phyloP scores from a whole-genome alignment of 2,113 vertebrate genomes.

The Donacobius atricapilla region DNA sequence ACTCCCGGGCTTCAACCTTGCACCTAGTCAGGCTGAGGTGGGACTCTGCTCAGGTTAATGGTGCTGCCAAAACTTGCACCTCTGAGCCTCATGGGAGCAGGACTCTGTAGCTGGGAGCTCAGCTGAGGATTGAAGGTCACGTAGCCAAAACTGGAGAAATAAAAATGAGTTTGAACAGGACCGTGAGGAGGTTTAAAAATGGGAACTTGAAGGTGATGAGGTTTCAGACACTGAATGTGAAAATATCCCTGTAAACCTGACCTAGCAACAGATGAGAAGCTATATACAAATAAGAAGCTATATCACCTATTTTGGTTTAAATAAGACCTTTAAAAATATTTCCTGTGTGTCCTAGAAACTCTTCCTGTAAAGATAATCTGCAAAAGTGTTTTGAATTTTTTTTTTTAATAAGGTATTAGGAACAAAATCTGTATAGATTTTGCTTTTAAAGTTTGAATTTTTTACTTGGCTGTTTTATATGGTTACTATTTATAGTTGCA shows the following conservation, averaged over 20 bases:
- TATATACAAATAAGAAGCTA: neutral
- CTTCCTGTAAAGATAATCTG: neutral
- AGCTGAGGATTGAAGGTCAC: slow-evolving; percentile 8
- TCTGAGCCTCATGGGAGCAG: neutral
- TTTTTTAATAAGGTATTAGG: neutral
- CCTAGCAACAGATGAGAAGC: neutral
- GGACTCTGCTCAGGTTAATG: neutral
- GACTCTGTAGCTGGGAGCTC: neutral
- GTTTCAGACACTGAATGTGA: neutral
- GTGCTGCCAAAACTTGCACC: slow-evolving; percentile 19
- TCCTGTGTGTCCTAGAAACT: neutral
- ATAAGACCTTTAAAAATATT: neutral
- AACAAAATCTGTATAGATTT: neutral
- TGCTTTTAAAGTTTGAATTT: neutral
- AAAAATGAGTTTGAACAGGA: slow-evolving; percentile 16
- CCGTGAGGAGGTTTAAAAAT: neutral
- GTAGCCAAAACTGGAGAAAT: slow-evolving; percentile 37
- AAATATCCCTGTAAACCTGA: slow-evolving; percentile 13
- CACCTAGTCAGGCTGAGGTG: neutral
- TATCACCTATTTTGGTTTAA: neutral
- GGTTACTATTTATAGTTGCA: neutral
- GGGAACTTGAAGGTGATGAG: neutral
- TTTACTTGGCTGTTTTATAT: neutral
- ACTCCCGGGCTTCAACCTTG: neutral
- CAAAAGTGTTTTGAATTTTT: neutral